Evolutionary conservation across 2,113 vertebrate species (phyloP), one percentile per base, ranked within the genome.

Genomic region (Talpa occidentalis): DNA sequence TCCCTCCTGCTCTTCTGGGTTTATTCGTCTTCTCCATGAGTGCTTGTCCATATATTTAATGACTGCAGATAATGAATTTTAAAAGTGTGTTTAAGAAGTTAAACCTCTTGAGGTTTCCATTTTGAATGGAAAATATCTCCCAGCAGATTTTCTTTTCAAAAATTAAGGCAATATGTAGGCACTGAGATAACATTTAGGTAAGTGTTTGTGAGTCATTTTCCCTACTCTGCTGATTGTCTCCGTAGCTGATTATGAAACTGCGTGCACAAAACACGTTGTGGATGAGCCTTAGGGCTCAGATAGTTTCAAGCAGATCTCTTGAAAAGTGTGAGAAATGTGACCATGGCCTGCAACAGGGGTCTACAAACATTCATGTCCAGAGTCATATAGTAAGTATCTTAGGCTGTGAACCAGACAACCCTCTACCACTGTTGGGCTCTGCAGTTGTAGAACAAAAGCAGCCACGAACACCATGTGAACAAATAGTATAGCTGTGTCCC

Each of bases 11-110:
- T 72, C 78, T 54, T 87, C 97, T 85, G 69, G 28, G 40, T 67
- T 3, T 40, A 77, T 62, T 87, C 73, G 88, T 95, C 96, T 97
- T 74, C 74, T 93, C 78, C 93, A 35, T 96, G 92, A 96, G 95
- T 98, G 76, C 87, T 94, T 97, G 74, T 93, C 97, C 95, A 81
- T 97, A 60, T 77, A 97, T 95, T 97, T 98, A 97, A 97, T 96
- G 96, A 96, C 84, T 96, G 80, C 62, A 93, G 82, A 85, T 94
- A 97, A 88, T 97, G 84, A 81, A 91, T 94, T 95, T 93, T 44
- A 64, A 72, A 94, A 93, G 85, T 96, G 96, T 97, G 88, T 98
- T 98, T 97, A 95, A 83, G 81, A 94, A 91, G 66, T 88, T 86
- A 85, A 97, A 90, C 42, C 96, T 96, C 83, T 79, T 73, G 94